Evolutionary conservation across 2,113 vertebrate genomes (phyloP).

Genomic region (Clinocottus analis): DNA sequence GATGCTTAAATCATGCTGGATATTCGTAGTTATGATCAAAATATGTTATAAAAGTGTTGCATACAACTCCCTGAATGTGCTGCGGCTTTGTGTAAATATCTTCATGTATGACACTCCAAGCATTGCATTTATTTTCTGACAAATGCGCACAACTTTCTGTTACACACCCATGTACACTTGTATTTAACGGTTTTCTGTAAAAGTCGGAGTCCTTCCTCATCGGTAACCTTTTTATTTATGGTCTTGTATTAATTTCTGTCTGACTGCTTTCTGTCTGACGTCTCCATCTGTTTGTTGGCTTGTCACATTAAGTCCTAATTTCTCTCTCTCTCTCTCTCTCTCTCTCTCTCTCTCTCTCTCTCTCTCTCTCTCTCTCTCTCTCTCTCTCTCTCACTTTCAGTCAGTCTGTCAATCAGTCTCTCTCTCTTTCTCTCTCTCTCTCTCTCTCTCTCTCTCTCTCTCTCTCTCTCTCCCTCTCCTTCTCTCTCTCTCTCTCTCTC

Average conservation of each 20-base stretch:
- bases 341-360: no score
- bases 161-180: conserved; percentile 2
- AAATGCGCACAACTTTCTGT: conserved; percentile 15
- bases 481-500: no score
- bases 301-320: conserved; percentile 29
- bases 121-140: background rate
- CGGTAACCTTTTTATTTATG: conserved; percentile 31
- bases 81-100: no score
- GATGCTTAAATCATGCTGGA: no score
- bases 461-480: no score
- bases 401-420: conserved; percentile 15
- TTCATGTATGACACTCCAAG: no score
- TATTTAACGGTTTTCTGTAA: conserved; percentile 1
- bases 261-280: conserved; percentile 35
- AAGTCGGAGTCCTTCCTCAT: conserved; percentile 30
- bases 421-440: conserved; percentile 38
- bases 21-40: no score
- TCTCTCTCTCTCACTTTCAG: conserved; percentile 6
- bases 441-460: conserved; percentile 51
- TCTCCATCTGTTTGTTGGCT: conserved; percentile 19
- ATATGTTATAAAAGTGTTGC: no score
- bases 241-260: conserved; percentile 37
- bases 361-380: conserved; percentile 47
- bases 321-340: conserved; percentile 33
- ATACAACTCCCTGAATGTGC: no score